Base-by-base conservation (phyloP, 2,113 vertebrate genomes). In the Myotis brandtii region DNA sequence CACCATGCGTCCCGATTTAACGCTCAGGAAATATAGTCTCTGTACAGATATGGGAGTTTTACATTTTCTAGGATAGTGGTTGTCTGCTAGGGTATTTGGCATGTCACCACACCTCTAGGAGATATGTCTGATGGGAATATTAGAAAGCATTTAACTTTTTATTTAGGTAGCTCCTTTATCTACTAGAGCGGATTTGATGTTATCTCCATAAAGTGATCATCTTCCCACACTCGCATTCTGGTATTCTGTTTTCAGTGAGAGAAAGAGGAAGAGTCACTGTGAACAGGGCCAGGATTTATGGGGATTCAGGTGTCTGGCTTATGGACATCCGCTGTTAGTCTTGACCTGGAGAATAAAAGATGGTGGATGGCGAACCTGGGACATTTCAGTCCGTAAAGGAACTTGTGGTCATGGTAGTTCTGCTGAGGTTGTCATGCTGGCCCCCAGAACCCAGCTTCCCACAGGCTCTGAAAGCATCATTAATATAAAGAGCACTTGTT, bases 211-310 rank as follows among this genome's bases (percentile, higher is more conserved):
- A 84, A 81, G 64, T 76, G 46, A 86, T 70, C 81, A 50, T 54
- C 25, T 64, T 89, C 56, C 25, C 46, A 79, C 3, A 11, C 56
- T 64, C 50, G 48, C 40, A 86, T 95, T 76, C 37, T 84, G 40
- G 27, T 59, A 59, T 86, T 96, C 67, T 40, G 40, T 59, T 88
- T 90, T 79, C 50, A 86, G 48, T 52, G 67, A 73, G 48, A 91
- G n/a, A 67, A 86, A 43, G 32, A 30, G 50, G 16, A 76, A 83
- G 23, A 20, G 17, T 67, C 40, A 9, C 69, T 52, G 7, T 66
- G 80, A 72, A 32, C 7, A 54, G 13, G 18, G 37, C n/a, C 27
- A 89, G 20, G 18, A 73, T 67, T 89, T 66, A 32, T 10, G 30
- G 9, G 32, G 17, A 20, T 46, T 72, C 40, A 84, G 62, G 43